phyloP scores from a whole-genome alignment of 1,140 invertebrate genomes.

The Drosophila ananassae region DNA sequence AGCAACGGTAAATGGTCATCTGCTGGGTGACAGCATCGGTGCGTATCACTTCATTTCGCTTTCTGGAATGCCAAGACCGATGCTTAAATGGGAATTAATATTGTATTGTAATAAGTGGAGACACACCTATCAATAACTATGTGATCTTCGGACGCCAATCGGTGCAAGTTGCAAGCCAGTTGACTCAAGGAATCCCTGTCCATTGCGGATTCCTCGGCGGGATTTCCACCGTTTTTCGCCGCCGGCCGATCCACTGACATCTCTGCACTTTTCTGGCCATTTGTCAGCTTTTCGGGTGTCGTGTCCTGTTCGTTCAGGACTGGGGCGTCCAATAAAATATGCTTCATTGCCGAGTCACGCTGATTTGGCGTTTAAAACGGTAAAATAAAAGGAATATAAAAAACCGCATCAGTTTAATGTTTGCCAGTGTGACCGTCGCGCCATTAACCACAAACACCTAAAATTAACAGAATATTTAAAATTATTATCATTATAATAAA shows the following conservation, averaged over 20 bases:
- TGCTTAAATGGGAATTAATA: neutral
- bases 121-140: constrained; percentile 76
- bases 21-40: constrained; percentile 61
- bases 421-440: neutral
- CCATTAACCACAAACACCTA: too few species aligned
- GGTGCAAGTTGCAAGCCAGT: constrained; percentile 69
- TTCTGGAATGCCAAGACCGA: constrained; percentile 26
- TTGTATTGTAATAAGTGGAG: neutral
- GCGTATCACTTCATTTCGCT: constrained; percentile 71
- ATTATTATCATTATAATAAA: too few species aligned
- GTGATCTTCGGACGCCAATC: constrained; percentile 64
- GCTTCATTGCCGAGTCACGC: neutral
- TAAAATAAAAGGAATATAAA: neutral
- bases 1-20: constrained; percentile 75
- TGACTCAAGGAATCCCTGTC: constrained; percentile 60
- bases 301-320: neutral
- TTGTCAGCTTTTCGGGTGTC: neutral
- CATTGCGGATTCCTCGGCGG: neutral
- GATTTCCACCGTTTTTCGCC: neutral
- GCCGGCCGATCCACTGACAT: too few species aligned
- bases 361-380: neutral
- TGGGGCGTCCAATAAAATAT: neutral
- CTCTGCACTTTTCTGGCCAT: neutral
- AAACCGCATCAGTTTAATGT: neutral
- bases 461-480: too few species aligned